Evolutionary conservation across 2,888 invertebrate species (phyloP).

Genomic region (Orchesella flavescens): DNA sequence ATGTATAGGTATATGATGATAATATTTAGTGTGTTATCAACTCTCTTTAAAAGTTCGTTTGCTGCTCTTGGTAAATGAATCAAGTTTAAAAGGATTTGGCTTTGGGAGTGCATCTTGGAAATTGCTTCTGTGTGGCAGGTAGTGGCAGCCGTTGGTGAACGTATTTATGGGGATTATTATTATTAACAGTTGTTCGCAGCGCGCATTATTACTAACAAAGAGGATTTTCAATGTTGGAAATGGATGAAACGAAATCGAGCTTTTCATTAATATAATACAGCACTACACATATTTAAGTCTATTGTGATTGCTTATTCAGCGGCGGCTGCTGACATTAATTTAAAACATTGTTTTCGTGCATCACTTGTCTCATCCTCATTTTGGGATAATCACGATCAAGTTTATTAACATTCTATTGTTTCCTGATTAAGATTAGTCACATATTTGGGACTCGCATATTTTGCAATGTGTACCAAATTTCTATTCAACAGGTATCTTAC

Average conservation of each 20-base stretch:
- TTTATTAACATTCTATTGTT: neutral
- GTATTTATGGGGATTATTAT: neutral
- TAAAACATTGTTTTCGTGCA: neutral
- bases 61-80: too few species aligned
- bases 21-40: too few species aligned
- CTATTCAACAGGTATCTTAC: neutral
- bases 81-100: too few species aligned
- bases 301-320: too few species aligned
- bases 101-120: neutral
- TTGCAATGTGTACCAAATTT: neutral
- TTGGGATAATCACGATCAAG: neutral
- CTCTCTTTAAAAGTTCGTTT: too few species aligned
- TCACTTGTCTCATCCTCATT: neutral
- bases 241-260: too few species aligned
- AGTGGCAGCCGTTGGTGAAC: neutral
- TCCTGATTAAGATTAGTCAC: neutral
- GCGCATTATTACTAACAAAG: too few species aligned
- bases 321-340: too few species aligned
- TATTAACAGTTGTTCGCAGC: neutral
- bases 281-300: too few species aligned
- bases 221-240: too few species aligned
- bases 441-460: neutral
- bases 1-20: neutral
- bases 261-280: too few species aligned
- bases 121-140: neutral